Conservation (phyloP, 2,113 vertebrate genomes). For the Onychostoma macrolepis region DNA sequence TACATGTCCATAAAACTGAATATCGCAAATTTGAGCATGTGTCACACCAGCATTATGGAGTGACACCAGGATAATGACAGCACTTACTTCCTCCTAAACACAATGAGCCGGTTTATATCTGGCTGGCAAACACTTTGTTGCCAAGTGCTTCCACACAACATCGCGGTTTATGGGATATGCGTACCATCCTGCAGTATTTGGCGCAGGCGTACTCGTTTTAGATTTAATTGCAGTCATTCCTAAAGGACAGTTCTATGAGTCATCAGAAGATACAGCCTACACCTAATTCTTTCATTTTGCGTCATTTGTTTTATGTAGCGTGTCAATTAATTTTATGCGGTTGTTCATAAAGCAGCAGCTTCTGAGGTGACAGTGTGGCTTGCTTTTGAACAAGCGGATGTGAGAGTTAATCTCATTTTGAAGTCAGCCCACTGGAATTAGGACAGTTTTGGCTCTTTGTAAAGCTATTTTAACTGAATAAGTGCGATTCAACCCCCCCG, state of each 20-base stretch:
- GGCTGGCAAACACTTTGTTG: conserved; percentile 23
- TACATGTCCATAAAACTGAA: conserved; percentile 43
- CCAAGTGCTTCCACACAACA: conserved; percentile 7
- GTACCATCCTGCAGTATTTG: neutral
- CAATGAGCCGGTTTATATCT: neutral
- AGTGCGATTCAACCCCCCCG: neutral
- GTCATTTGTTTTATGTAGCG: neutral
- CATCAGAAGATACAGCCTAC: neutral
- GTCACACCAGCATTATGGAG: neutral
- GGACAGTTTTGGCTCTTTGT: neutral
- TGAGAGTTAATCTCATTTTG: neutral
- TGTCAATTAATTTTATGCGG: neutral
- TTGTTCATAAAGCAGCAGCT: neutral
- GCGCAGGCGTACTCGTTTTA: neutral
- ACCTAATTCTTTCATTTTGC: neutral
- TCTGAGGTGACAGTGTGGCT: neutral
- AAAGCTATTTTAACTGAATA: neutral
- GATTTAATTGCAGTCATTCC: conserved; percentile 1
- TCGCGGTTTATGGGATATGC: neutral
- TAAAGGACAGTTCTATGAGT: conserved; percentile 12
- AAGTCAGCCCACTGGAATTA: neutral
- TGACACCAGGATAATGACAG: conserved; percentile 33
- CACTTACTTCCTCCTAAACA: conserved; percentile 31
- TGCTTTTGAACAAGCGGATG: neutral
- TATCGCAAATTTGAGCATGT: conserved; percentile 23